Base-by-base conservation (phyloP, 2,888 invertebrate species). In the Lampropteryx suffumata region DNA sequence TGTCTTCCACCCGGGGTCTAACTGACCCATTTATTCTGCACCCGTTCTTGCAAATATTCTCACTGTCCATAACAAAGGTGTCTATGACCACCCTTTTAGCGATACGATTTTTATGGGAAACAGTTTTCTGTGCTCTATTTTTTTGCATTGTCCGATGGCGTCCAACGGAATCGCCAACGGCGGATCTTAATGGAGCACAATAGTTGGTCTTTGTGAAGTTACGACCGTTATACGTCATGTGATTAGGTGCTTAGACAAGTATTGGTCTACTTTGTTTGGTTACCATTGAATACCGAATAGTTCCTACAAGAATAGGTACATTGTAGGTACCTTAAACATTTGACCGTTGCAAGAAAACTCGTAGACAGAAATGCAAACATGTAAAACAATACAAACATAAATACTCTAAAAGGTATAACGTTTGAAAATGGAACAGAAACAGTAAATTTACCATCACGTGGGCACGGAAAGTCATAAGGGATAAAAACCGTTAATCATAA, bases 101-200 rank as follows among this genome's bases (percentile, higher is more conserved):
- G 81, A 57, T 81, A 79, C 75, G 67, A 79, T 82, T 87, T 84
- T 88, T 86, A 87, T 88, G 88, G 86, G 88, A 88, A 88, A 81
- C 71, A 75, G 72, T 72, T 79, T 80, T 77, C 78, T 81, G 76
- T 81, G 87, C 86, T 88, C 88, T 68, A 86, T 84, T 86, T 89
- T 50, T 89, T 89, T 86, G 88, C 89, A 85, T 90, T 89, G 89
- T 88, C 88, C 88, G 63, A 80, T 61, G 73, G 58, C 29, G 43
- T 42, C 73, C 62, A 79, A 82, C 78, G 73, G 76, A 83, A 79
- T 83, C 72, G 86, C 86, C 84, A 75, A 78, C 79, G 79, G 88
- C 87, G 70, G 77, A 76, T 79, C 73, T 82, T 82, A 82, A 57
- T 74, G 65, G 62, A 61, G 64, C 52, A 78, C 76, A 81, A 84